Conservation (phyloP, 2,797 vertebrate genomes). For the Clamator glandarius region DNA sequence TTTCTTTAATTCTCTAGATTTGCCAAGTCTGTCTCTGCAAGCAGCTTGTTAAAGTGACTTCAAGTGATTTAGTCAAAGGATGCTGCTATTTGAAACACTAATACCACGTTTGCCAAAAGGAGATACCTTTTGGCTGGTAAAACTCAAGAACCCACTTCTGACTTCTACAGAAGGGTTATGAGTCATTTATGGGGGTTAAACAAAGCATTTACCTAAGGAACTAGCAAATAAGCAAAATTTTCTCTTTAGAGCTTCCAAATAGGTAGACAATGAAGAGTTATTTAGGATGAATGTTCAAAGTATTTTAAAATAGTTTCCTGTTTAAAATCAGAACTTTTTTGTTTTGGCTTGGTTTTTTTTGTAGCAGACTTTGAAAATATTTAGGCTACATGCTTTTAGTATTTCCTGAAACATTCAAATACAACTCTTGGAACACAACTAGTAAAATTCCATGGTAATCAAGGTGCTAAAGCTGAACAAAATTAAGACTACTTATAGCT, state of each 20-base stretch:
- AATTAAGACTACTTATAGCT: constrained; percentile 42
- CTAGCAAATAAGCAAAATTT: background rate
- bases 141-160: background rate
- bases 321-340: background rate
- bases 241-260: background rate
- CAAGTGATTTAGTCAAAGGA: background rate
- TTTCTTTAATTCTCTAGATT: background rate
- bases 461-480: constrained; percentile 8
- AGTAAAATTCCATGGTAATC: no score
- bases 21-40: background rate
- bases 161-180: background rate
- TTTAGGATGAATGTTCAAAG: background rate
- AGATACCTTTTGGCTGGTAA: background rate
- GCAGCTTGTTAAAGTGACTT: background rate
- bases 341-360: no score
- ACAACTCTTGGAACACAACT: background rate
- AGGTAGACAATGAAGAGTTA: background rate
- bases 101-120: background rate
- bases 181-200: background rate
- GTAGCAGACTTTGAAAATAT: background rate
- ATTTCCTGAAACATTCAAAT: background rate
- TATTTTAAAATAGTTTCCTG: background rate
- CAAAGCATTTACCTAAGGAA: background rate
- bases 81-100: background rate
- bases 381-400: background rate